Base-by-base conservation (phyloP, 2,888 invertebrate species). In the Mallateleia sp. region DNA sequence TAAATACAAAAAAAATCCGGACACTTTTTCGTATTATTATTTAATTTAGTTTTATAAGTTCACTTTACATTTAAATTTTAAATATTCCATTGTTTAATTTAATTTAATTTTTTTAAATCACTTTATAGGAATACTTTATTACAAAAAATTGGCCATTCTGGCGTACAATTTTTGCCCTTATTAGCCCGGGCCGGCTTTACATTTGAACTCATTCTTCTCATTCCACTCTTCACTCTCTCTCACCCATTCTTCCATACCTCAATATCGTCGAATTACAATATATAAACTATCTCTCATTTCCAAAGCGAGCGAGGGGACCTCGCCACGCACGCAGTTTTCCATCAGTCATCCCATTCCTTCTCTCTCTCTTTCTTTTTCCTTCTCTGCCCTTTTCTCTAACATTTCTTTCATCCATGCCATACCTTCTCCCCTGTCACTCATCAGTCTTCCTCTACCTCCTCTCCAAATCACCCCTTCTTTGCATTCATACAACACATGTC, bases 401-500 rank as follows among this genome's bases (percentile, higher is more conserved):
- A 47, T 18, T 5, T 14, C 47, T n/a, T 14, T 47, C 47, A 8
- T 47, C 47, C 47, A 47, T 47, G 7, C 47, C n/a, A n/a, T n/a
- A n/a, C n/a, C n/a, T n/a, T n/a, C n/a, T n/a, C n/a, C n/a, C n/a
- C n/a, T n/a, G n/a, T 47, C 47, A 47, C 14, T 14, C 47, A 47
- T 47, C 47, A 47, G 14, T 14, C 4, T 18, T n/a, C 18, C 5
- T 14, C 4, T n/a, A 47, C 47, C 14, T 8, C 18, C 18, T 14
- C 47, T 18, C 47, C 47, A 47, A 5, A 5, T 47, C 4, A n/a
- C 14, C 15, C 47, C 15, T 18, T 18, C 14, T n/a, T 14, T 47
- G 20, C 52, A 52, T 6, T 52, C 52, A 52, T 24, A 52, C 28
- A 22, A 8, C 56, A 56, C 56, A 25, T 56, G 56, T 11, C n/a